A percentile compares a stretch with the other conserved stretches of the same genome.
Conservation (phyloP, 2,113 vertebrate species). For the Ciconia maguari region DNA sequence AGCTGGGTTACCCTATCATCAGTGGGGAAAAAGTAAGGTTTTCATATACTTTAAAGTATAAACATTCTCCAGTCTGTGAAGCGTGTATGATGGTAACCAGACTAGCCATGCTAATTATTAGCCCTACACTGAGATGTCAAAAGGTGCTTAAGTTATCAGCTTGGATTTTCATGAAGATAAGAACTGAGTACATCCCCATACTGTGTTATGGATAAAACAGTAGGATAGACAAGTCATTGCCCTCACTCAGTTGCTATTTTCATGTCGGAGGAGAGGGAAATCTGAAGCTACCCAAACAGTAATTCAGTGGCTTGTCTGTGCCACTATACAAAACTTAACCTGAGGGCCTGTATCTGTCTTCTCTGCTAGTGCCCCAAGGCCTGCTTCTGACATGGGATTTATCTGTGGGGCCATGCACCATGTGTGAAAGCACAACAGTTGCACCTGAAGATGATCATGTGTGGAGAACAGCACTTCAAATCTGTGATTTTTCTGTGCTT, state of each 20-base stretch:
- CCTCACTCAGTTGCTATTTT: neutral
- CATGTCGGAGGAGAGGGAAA: neutral
- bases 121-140: neutral
- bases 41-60: neutral
- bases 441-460: neutral
- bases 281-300: neutral
- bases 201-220: neutral
- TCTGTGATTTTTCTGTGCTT: neutral
- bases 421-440: neutral
- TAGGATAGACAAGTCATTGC: neutral
- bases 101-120: neutral
- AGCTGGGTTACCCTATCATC: neutral
- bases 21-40: neutral
- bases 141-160: neutral
- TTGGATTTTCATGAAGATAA: constrained; percentile 25
- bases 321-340: neutral
- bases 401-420: neutral
- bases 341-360: neutral
- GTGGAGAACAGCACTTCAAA: neutral
- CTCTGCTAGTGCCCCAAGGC: neutral
- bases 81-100: neutral
- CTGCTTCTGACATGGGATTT: neutral
- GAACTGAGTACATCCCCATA: neutral
- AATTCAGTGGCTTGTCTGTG: neutral
- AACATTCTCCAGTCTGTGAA: neutral